A percentile compares a stretch with the other conserved stretches of the same genome.
Conservation (phyloP, 2,797 vertebrate genomes). For the Halcyon smyrnensis region DNA sequence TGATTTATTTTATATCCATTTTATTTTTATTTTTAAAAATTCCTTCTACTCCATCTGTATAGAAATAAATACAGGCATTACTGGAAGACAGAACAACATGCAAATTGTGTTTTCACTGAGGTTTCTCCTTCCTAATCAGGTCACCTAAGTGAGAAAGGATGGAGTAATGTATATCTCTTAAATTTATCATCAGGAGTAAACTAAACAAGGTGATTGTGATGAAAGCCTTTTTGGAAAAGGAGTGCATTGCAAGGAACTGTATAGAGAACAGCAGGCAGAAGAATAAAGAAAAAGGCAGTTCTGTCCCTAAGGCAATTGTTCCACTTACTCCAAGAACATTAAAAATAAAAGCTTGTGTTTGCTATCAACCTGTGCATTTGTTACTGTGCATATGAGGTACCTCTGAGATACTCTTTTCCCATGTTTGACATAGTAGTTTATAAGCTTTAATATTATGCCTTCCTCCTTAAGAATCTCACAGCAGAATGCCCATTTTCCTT, state of each 20-base stretch:
- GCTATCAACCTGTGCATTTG: neutral
- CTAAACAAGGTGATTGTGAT: neutral
- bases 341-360: neutral
- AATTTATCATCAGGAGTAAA: conserved; percentile 17
- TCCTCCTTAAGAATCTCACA: neutral
- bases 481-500: neutral
- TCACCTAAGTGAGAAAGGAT: neutral
- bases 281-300: neutral
- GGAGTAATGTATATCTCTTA: neutral
- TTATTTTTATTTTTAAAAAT: neutral
- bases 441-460: neutral
- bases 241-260: neutral
- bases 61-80: neutral
- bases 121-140: neutral
- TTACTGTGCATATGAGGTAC: neutral
- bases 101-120: neutral
- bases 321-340: neutral
- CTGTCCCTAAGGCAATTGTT: neutral
- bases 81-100: neutral
- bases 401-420: neutral
- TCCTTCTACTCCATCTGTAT: neutral
- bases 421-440: neutral
- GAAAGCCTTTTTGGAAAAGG: neutral
- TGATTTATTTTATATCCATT: neutral
- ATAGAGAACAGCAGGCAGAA: neutral